Evolutionary conservation across 2,797 vertebrate genomes (phyloP).

Genomic region (Sebastes hubbsi): DNA sequence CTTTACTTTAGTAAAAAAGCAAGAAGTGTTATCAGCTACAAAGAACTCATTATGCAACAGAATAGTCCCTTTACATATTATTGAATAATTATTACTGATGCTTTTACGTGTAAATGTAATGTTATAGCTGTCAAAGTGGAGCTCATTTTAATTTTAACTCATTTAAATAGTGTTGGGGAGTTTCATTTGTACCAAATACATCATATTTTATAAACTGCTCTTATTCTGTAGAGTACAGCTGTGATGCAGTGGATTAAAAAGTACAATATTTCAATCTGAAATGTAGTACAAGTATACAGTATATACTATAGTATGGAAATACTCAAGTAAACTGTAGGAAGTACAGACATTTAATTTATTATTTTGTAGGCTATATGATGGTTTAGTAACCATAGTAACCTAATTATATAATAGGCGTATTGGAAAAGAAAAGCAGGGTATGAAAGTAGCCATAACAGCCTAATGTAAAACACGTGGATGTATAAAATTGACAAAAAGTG

Average conservation of each 20-base stretch:
- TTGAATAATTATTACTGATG: not conserved
- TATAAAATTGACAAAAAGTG: not conserved
- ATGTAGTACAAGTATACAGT: not conserved
- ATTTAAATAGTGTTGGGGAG: not conserved
- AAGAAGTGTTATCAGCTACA: not conserved
- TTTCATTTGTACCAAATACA: not conserved
- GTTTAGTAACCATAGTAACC: not conserved
- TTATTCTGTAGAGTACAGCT: not conserved
- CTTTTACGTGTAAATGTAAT: not conserved
- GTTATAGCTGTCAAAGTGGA: not conserved
- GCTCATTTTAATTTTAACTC: not conserved
- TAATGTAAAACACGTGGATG: not conserved
- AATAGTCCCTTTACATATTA: not conserved
- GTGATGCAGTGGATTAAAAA: not conserved
- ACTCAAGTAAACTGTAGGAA: not conserved
- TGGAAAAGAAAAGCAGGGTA: not conserved
- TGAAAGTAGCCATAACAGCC: not conserved
- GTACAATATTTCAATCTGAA: not conserved
- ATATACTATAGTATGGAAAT: not conserved
- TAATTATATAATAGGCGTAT: not conserved
- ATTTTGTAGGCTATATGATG: not conserved
- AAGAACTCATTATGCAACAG: not conserved
- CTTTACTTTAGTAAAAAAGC: not conserved
- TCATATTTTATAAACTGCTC: not conserved
- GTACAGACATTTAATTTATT: not conserved